These are phyloP conservation scores for Nettapus auritus DNA, from an alignment of 2,113 vertebrate genomes.

Conservation along the genomic window DNA sequence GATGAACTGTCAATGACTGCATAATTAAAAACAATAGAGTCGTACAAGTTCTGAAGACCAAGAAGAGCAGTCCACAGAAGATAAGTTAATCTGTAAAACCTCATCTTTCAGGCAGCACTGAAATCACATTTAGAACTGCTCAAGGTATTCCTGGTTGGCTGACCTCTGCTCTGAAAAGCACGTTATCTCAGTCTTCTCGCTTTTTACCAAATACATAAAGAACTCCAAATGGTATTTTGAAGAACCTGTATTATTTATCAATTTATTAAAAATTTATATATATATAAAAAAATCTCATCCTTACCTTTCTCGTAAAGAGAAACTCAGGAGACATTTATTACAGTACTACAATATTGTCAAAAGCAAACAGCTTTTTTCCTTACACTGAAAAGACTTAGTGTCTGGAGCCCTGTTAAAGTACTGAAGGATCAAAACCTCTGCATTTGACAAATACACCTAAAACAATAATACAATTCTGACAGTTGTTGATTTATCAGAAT, in stretches of 20 bases:
- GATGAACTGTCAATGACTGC: background rate
- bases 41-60: background rate
- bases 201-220: background rate
- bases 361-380: background rate
- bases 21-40: background rate
- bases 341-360: background rate
- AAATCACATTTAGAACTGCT: background rate
- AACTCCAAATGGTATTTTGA: background rate
- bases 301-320: background rate
- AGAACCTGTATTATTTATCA: background rate
- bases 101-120: background rate
- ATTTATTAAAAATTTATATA: background rate
- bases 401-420: background rate
- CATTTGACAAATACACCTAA: background rate
- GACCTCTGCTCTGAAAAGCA: background rate
- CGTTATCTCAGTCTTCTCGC: background rate
- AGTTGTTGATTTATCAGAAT: constrained; percentile 13
- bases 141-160: background rate
- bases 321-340: background rate
- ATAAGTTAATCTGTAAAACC: background rate
- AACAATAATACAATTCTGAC: background rate
- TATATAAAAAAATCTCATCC: background rate
- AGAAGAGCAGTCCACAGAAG: background rate
- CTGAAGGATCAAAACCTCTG: background rate
- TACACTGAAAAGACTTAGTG: background rate